Evolutionary conservation across 2,113 vertebrate genomes (phyloP).

Genomic region (Thryonomys swinderianus): DNA sequence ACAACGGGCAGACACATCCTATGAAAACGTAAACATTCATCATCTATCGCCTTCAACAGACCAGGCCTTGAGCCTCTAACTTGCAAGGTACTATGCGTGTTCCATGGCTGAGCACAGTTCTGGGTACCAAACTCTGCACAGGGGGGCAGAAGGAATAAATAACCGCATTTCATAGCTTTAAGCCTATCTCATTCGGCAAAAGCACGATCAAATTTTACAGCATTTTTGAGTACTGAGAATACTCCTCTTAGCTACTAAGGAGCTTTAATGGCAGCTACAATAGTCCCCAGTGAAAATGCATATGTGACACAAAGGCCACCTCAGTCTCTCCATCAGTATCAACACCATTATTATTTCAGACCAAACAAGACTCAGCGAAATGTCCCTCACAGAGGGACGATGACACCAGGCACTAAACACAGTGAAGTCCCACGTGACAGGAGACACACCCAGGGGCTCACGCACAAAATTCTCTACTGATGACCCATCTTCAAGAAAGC

Average conservation of each 20-base stretch:
- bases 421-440: not conserved
- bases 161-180: slow-evolving; percentile 14
- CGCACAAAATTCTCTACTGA: not conserved
- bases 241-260: not conserved
- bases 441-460: not conserved
- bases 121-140: not conserved
- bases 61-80: not conserved
- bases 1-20: not conserved
- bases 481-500: not conserved
- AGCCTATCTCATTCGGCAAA: slow-evolving; percentile 27
- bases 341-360: not conserved
- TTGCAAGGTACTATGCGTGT: not conserved
- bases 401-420: not conserved
- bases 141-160: not conserved
- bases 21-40: not conserved
- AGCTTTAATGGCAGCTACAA: not conserved
- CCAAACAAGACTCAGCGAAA: not conserved
- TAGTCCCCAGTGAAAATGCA: not conserved
- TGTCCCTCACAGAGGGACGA: not conserved
- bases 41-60: not conserved
- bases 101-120: not conserved
- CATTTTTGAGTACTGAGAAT: slow-evolving; percentile 23
- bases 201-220: slow-evolving; percentile 22
- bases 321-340: not conserved
- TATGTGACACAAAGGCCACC: not conserved